These are phyloP conservation scores for Albula glossodonta DNA, from an alignment of 2,113 vertebrate species.

Conservation along the genomic window DNA sequence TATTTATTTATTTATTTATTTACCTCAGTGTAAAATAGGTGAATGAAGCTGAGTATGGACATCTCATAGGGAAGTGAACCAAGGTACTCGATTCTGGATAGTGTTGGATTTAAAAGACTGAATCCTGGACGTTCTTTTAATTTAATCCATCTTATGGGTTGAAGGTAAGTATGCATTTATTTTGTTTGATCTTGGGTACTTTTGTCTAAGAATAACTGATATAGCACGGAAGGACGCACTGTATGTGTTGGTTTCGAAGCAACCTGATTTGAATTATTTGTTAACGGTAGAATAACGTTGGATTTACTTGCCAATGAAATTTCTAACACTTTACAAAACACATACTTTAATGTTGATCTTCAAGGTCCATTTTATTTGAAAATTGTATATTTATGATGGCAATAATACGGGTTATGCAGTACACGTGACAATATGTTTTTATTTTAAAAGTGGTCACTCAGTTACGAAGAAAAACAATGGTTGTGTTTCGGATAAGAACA, in stretches of 20 bases:
- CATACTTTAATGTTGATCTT: not conserved
- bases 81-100: constrained; percentile 46
- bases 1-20: not conserved
- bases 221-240: not conserved
- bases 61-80: not conserved
- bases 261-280: not conserved
- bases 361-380: not conserved
- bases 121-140: constrained; percentile 3
- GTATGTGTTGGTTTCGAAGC: not conserved
- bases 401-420: no score
- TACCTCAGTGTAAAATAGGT: not conserved
- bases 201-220: not conserved
- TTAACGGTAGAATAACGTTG: not conserved
- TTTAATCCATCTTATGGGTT: constrained; percentile 71
- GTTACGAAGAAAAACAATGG: no score
- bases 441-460: no score
- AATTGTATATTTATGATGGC: no score
- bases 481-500: no score
- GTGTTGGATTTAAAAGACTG: constrained; percentile 59
- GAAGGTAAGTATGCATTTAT: constrained; percentile 63
- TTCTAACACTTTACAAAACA: not conserved
- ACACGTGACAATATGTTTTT: no score
- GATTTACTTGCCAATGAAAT: not conserved
- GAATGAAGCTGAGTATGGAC: constrained; percentile 10
- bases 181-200: not conserved